A percentile compares a stretch with the other conserved stretches of the same genome.
phyloP scores from a whole-genome alignment of 2,888 invertebrate genomes.

The Caenorhabditis sinica region DNA sequence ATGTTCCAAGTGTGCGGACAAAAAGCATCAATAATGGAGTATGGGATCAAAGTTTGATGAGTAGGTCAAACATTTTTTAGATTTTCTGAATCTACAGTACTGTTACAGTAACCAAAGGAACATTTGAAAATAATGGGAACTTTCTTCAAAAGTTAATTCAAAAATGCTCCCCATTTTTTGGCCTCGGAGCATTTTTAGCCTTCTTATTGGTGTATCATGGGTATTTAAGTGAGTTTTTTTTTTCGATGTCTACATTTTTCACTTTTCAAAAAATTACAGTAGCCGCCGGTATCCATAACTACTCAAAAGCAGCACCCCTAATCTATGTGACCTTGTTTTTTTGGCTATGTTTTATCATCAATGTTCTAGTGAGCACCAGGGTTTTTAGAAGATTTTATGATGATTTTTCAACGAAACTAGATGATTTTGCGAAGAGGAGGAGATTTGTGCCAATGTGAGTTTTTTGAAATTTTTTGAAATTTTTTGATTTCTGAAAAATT shows the following conservation, averaged over 20 bases:
- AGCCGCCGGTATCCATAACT: constrained; percentile 66
- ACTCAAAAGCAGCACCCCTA: constrained; percentile 60
- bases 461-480: background rate
- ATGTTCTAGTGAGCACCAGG: constrained; percentile 19
- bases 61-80: constrained; percentile 5
- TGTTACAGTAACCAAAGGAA: constrained; percentile 41
- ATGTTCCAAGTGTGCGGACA: background rate
- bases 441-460: constrained; percentile 46
- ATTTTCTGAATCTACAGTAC: background rate
- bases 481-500: background rate
- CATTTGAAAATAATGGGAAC: constrained; percentile 36
- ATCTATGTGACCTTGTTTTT: constrained; percentile 60
- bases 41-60: constrained; percentile 28
- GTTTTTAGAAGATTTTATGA: constrained; percentile 23
- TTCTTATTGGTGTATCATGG: constrained; percentile 50
- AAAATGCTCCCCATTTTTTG: constrained; percentile 17
- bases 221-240: constrained; percentile 31
- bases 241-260: background rate
- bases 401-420: constrained; percentile 14
- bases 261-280: constrained; percentile 48
- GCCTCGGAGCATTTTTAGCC: background rate
- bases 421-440: constrained; percentile 28
- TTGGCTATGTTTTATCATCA: constrained; percentile 58
- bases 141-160: background rate
- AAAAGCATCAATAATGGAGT: constrained; percentile 10